Conservation (phyloP, 1,140 invertebrate species). For the Drosophila parvula region DNA sequence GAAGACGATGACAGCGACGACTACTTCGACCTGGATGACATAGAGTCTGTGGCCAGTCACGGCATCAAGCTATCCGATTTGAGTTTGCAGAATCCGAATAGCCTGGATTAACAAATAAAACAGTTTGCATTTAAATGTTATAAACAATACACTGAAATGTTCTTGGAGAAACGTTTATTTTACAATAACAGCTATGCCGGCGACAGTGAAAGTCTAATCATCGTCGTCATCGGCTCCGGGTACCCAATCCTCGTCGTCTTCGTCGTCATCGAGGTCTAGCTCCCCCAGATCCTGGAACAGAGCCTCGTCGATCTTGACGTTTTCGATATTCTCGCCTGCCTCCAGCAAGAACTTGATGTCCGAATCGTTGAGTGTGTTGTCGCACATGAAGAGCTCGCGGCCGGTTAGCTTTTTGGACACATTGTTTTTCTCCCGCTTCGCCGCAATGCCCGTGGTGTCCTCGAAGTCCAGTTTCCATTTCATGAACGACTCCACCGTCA, state of each 20-base stretch:
- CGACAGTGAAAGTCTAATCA: constrained; percentile 36
- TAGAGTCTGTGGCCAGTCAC: constrained; percentile 67
- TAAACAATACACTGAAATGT: constrained; percentile 51
- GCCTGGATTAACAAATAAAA: constrained; percentile 60
- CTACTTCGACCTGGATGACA: constrained; percentile 84
- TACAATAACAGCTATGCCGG: constrained; percentile 22
- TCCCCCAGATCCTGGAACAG: constrained; percentile 97
- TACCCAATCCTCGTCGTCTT: constrained; percentile 84
- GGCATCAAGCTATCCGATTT: constrained; percentile 64
- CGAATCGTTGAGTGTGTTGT: constrained; percentile 96
- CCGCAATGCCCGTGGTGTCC: constrained; percentile 92
- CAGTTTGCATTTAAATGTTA: constrained; percentile 59
- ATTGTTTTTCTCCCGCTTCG: constrained; percentile 89
- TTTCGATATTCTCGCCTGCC: constrained; percentile 90
- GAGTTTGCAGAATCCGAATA: constrained; percentile 55
- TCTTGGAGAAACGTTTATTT: constrained; percentile 37
- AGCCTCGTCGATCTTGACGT: constrained; percentile 96
- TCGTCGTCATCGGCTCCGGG: constrained; percentile 73
- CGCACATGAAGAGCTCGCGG: constrained; percentile 95
- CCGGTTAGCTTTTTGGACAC: constrained; percentile 92
- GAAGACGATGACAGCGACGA: constrained; percentile 55
- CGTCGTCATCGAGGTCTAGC: constrained; percentile 92
- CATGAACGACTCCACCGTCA: too few relatives aligned
- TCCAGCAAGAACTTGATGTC: constrained; percentile 97
- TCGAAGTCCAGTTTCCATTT: too few relatives aligned